Evolutionary conservation across 30 jellyfish, hydroid and myxozoan genomes (phyloP).

Genomic region (Chironex yamaguchii): DNA sequence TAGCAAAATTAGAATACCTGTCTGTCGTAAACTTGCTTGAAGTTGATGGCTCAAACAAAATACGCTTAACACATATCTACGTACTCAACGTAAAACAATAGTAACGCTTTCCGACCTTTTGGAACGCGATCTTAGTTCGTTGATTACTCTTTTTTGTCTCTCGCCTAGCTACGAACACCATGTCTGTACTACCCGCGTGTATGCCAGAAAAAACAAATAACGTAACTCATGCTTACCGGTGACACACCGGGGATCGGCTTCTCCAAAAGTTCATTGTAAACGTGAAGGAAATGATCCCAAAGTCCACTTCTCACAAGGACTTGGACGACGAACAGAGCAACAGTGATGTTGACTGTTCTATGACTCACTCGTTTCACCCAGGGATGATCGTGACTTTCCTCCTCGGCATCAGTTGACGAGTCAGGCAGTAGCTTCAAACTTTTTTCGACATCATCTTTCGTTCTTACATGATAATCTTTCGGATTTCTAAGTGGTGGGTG

Average conservation of each 20-base stretch:
- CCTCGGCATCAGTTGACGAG: constrained; percentile 69
- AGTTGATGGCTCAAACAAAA: too few species aligned
- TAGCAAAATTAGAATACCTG: too few species aligned
- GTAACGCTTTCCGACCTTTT: too few species aligned
- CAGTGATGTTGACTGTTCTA: constrained; percentile 76
- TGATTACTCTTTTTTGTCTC: too few species aligned
- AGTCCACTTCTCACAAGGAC: constrained; percentile 83
- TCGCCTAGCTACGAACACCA: too few species aligned
- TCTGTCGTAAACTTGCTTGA: too few species aligned
- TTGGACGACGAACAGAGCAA: constrained; percentile 72
- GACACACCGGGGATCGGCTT: constrained; percentile 75
- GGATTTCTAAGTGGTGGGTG: constrained; percentile 75
- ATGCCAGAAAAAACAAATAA: too few species aligned
- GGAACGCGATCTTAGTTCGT: too few species aligned
- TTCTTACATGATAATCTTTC: constrained; percentile 1
- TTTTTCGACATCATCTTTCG: constrained; percentile 80
- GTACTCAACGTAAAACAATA: too few species aligned
- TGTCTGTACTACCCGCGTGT: too few species aligned
- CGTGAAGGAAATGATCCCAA: constrained; percentile 92
- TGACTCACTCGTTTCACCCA: constrained; percentile 61
- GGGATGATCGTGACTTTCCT: constrained; percentile 45
- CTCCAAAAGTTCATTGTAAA: constrained; percentile 68
- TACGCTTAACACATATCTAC: too few species aligned
- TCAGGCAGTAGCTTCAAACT: constrained; percentile 65
- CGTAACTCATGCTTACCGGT: too few species aligned